Conservation (phyloP, 2,113 vertebrate species). For the Sporophila hypoxantha region DNA sequence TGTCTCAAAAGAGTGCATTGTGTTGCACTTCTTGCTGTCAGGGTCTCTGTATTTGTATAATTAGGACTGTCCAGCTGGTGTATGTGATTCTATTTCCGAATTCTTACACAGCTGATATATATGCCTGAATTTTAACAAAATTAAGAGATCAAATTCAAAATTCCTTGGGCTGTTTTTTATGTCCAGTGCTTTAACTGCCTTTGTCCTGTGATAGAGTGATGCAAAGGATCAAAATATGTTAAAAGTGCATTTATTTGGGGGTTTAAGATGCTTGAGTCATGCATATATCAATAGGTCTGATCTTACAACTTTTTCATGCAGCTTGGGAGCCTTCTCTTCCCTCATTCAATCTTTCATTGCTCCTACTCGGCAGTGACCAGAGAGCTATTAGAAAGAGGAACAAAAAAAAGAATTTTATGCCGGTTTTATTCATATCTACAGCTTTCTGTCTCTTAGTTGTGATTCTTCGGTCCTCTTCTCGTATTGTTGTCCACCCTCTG, state of each 20-base stretch:
- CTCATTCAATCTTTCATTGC: neutral
- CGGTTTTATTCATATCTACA: constrained; percentile 47
- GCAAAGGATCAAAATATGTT: neutral
- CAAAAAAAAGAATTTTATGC: neutral
- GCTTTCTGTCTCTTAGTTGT: constrained; percentile 7
- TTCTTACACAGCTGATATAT: neutral
- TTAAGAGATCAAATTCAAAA: neutral
- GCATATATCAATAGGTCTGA: neutral
- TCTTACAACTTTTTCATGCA: neutral
- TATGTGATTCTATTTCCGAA: neutral
- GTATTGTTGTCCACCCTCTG: constrained; percentile 43
- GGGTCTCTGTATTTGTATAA: neutral
- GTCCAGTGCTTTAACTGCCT: neutral
- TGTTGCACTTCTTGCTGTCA: neutral
- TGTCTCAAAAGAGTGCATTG: neutral
- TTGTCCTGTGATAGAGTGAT: neutral
- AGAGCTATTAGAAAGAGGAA: neutral
- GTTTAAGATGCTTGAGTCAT: neutral
- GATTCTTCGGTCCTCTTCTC: constrained; percentile 4
- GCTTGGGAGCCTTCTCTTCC: neutral
- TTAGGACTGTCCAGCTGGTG: neutral
- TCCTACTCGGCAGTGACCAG: neutral
- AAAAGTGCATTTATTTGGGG: neutral
- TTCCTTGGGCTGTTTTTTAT: neutral
- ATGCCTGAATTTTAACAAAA: neutral